Base-by-base conservation (phyloP, 1,140 invertebrate species). In the Drosophila mauritiana region DNA sequence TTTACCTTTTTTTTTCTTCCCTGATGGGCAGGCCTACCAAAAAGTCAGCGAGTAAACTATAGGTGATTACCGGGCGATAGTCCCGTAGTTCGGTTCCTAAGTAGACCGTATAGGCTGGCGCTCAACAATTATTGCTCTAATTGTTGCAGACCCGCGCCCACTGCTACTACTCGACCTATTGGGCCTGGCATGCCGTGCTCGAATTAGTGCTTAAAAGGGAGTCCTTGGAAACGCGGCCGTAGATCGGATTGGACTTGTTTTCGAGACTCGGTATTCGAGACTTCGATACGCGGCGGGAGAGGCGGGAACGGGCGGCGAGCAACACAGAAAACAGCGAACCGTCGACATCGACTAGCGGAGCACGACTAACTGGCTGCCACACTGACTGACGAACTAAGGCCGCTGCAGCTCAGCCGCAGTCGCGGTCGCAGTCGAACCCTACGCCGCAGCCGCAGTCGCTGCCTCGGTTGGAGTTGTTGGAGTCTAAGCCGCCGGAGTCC, bases 361-460 rank as follows among this genome's bases (percentile, higher is more conserved):
- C 79, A 86, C 76, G 80, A 86, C 83, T 86, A 86, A 88, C 83
- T 88, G 84, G 62, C 76, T 76, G 84, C 75, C 70, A 81, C 80
- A 57, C 62, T 59, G 65, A 80, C 78, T 80, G 68, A 78, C 78
- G 64, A 78, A 78, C 82, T 85, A 86, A 85, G 74, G 61, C 81
- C 73, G 42, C 54, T 42, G 37, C 22, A 17, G 51, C 49, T 39
- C 53, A 34, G 63, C 48, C 34, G 27, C 34, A 48, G 54, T 43
- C 34, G 12, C 34, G 57, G 62, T 37, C 74, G 40, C 36, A 17
- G 64, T 54, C 20, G 20, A 22, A 22, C 20, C 20, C 20, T 22
- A 22, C 20, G 20, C 20, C 74, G 40, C 36, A 17, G 64, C 49
- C 25, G 39, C 51, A 11, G 52, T 22, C 11, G 45, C 22, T 13